Evolutionary conservation across 1,140 invertebrate species (phyloP), one percentile per base, ranked within the genome.

Genomic region (Aphelinus certus): DNA sequence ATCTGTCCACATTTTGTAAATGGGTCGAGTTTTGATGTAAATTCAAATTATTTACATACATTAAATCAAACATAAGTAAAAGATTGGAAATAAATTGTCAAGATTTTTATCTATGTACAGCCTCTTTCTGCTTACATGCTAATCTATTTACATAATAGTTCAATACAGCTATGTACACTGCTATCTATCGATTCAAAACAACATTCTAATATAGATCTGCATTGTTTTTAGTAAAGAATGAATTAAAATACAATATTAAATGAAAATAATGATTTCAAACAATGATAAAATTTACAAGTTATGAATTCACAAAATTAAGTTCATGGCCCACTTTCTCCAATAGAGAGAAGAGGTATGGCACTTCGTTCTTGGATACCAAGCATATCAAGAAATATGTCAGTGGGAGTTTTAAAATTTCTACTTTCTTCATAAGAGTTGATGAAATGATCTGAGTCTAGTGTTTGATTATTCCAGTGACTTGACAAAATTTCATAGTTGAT

Each of bases 331-430:
- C 48, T 70, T 70, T 70, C 68, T 70, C 56, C 68, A 9, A 70
- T 47, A 9, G 58, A 65, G 60, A 82, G 73, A 1, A 71, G 42
- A 5, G 73, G 43, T 51, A 77, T 53, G 61, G 56, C 63, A 77
- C 56, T 81, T 68, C 70, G 6, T 46, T 82, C 47, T 48, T 69
- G 73, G 62, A 83, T 58, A 10, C 78, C 77, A n/a, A 83, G 60
- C n/a, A 82, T 65, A 55, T 82, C 76, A 67, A 84, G 72, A 79
- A 84, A 81, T 53, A 77, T 63, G 10, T 83, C 75, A n/a, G 77
- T 81, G 1, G 79, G n/a, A 76, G 74, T 80, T 63, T 68, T 71
- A 43, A 2, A 65, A n/a, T 77, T 64, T 3, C 62, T 62, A 48
- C 67, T 47, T 9, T 72, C 57, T 3, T 73, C 45, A 45, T 71